Percentiles rank a stretch among this genome's conserved stretches.
Evolutionary conservation across 1,140 invertebrate species (phyloP).

Genomic region (Zeugodacus cucurbitae): DNA sequence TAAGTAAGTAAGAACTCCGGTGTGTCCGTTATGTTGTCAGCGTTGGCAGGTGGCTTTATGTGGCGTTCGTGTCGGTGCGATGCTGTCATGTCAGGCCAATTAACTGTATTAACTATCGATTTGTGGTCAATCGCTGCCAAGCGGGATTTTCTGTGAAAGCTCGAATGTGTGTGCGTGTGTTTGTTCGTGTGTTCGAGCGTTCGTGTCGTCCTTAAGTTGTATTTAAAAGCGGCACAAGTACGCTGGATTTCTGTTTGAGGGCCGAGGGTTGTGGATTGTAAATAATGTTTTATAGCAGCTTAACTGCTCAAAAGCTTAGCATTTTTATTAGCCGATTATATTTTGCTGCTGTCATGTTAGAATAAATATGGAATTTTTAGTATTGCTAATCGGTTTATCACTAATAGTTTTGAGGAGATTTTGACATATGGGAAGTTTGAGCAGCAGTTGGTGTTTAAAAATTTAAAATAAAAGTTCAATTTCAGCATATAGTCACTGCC

Average conservation of each 20-base stretch:
- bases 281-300: neutral
- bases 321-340: neutral
- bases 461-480: too few species aligned
- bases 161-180: neutral
- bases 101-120: slow-evolving; percentile 16
- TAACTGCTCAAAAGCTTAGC: neutral
- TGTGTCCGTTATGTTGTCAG: neutral
- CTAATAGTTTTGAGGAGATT: too few species aligned
- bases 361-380: too few species aligned
- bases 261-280: neutral
- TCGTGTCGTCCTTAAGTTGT: neutral
- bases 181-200: neutral
- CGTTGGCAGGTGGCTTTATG: neutral
- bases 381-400: too few species aligned
- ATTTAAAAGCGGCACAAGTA: neutral
- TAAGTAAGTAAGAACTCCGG: neutral
- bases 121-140: neutral
- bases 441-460: too few species aligned
- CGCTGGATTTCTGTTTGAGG: neutral
- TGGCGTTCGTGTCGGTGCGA: neutral
- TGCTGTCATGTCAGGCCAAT: neutral
- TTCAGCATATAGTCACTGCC: too few species aligned
- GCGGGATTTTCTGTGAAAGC: neutral
- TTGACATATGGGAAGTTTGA: too few species aligned
- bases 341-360: too few species aligned